Conservation (phyloP, 2,113 vertebrate species). For the Mormyrus iriodes region DNA sequence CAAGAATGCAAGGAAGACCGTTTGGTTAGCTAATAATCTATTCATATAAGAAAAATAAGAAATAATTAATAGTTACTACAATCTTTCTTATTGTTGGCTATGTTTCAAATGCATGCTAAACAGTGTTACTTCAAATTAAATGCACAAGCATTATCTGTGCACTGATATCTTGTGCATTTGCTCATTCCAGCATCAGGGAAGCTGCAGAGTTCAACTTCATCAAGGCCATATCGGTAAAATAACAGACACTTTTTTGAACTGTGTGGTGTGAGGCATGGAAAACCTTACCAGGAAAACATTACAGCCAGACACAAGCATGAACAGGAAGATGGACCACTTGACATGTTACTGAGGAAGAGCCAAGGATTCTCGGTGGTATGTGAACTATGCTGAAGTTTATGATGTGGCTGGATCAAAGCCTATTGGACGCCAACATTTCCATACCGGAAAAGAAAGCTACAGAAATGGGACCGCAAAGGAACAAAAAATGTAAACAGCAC, state of each 20-base stretch:
- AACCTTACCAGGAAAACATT: not conserved
- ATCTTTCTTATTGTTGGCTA: not conserved
- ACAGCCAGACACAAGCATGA: not conserved
- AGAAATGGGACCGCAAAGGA: not conserved
- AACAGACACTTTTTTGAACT: not conserved
- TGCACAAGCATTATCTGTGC: not conserved
- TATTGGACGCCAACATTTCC: not conserved
- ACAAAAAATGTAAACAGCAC: not conserved
- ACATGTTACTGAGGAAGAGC: not conserved
- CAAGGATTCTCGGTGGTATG: not conserved
- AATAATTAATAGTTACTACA: not conserved
- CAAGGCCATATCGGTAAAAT: not conserved
- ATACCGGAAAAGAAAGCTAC: not conserved
- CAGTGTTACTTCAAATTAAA: not conserved
- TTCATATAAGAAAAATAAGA: not conserved
- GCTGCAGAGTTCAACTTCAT: not conserved
- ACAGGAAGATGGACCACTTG: not conserved
- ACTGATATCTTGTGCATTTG: not conserved
- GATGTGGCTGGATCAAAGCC: not conserved
- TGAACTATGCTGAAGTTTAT: not conserved
- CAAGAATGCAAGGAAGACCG: not conserved
- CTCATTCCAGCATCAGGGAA: not conserved
- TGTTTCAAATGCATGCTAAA: not conserved
- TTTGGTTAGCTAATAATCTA: not conserved
- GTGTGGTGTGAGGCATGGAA: not conserved